Evolutionary conservation across 2,888 invertebrate species (phyloP), one percentile per base, ranked within the genome.

Genomic region (Eretmocerus hayati): DNA sequence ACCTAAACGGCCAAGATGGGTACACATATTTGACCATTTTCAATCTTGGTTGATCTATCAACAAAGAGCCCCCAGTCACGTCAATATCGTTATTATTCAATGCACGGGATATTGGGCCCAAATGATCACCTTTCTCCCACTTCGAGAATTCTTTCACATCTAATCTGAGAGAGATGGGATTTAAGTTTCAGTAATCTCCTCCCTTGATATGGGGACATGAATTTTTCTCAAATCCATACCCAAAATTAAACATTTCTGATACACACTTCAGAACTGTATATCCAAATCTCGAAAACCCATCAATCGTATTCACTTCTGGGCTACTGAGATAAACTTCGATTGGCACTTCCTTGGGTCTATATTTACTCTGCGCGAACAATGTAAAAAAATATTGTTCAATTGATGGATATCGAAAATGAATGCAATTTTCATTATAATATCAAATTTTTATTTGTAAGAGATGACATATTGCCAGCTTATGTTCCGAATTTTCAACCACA

Each of bases 201-300:
- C n/a, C n/a, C n/a, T n/a, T n/a, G n/a, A n/a, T n/a, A n/a, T n/a
- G n/a, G n/a, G n/a, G n/a, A n/a, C n/a, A n/a, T n/a, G n/a, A n/a
- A n/a, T n/a, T n/a, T n/a, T n/a, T n/a, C n/a, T n/a, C n/a, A n/a
- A n/a, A 20, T 5, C 42, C 30, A 53, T 42, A 59, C 58, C 56
- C 55, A 15, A 59, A 54, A 51, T 60, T 59, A 23, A 52, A 57
- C 19, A 59, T 55, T 33, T 60, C 56, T 5, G 49, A 42, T 1
- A 58, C 23, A 38, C 53, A 53, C 8, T 48, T 46, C 6, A 53
- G 16, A 5, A 56, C 20, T 4, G 38, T 49, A 36, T 53, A 59
- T 9, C 41, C 46, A 39, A 54, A 46, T 42, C 46, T 50, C 2
- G 49, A 44, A 13, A 49, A 41, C 15, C 45, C 44, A 37, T 49